phyloP scores from a whole-genome alignment of 2,113 vertebrate genomes.

The Colossoma macropomum region DNA sequence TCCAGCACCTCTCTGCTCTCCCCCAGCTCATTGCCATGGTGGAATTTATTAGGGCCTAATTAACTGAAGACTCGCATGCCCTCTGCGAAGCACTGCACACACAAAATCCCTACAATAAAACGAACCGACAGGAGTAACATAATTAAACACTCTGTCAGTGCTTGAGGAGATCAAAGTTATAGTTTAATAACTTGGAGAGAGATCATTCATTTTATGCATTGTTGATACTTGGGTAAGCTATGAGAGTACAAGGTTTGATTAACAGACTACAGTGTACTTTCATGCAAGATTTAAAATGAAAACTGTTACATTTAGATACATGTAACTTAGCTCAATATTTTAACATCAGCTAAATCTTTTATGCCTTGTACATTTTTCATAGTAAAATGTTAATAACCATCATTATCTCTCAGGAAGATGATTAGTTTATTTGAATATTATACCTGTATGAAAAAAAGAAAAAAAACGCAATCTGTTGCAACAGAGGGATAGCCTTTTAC shows the following conservation, averaged over 20 bases:
- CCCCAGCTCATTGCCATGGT: neutral
- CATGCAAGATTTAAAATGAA: too few species aligned
- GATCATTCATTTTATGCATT: neutral
- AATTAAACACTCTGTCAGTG: neutral
- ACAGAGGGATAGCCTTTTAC: conserved; percentile 36
- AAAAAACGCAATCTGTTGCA: conserved; percentile 20
- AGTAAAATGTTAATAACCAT: neutral
- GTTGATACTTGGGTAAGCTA: neutral
- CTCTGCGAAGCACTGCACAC: conserved; percentile 27
- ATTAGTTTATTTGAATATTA: neutral
- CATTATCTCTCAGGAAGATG: neutral
- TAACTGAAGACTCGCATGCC: conserved; percentile 29
- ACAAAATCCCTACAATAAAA: conserved; percentile 36
- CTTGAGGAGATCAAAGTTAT: neutral
- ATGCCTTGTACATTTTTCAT: neutral
- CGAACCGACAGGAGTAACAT: neutral
- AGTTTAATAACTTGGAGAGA: neutral
- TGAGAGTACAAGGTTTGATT: neutral
- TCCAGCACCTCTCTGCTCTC: neutral
- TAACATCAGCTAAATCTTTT: too few species aligned
- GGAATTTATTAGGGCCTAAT: conserved; percentile 51
- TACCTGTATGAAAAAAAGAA: neutral
- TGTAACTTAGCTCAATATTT: too few species aligned
- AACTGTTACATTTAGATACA: too few species aligned
- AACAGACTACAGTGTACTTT: too few species aligned